phyloP scores from a whole-genome alignment of 2,888 invertebrate genomes.

The Sinhomidia bicolor region DNA sequence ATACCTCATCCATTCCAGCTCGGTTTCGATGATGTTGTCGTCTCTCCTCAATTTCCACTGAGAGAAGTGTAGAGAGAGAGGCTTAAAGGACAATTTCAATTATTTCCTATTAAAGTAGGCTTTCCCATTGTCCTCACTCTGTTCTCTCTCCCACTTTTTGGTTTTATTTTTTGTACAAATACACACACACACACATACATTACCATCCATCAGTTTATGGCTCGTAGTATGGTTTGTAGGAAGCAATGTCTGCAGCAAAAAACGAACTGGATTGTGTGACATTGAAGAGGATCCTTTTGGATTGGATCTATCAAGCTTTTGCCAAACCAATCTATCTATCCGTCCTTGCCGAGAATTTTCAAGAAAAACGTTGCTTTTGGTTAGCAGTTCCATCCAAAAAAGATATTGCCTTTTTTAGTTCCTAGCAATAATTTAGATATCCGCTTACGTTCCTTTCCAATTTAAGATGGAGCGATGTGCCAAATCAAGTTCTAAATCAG shows the following conservation, averaged over 20 bases:
- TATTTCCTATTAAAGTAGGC: constrained; percentile 78
- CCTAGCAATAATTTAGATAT: constrained; percentile 59
- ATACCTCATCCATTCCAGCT: constrained; percentile 46
- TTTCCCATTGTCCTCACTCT: constrained; percentile 73
- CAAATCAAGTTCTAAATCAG: constrained; percentile 65
- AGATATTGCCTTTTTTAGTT: constrained; percentile 64
- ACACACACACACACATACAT: constrained; percentile 17
- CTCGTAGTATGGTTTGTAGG: neutral
- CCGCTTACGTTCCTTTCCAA: constrained; percentile 49
- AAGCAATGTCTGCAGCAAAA: neutral
- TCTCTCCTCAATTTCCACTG: constrained; percentile 70
- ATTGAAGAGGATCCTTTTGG: constrained; percentile 72
- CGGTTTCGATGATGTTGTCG: constrained; percentile 54
- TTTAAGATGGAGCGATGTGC: constrained; percentile 47
- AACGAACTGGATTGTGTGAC: constrained; percentile 56
- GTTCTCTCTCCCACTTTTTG: constrained; percentile 53
- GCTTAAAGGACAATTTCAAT: constrained; percentile 78
- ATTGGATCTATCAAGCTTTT: constrained; percentile 70
- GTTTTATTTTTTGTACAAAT: constrained; percentile 42
- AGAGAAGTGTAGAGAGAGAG: constrained; percentile 53
- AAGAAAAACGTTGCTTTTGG: constrained; percentile 31
- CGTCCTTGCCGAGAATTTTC: no score
- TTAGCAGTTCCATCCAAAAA: constrained; percentile 23
- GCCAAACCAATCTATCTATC: constrained; percentile 69
- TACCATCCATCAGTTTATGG: neutral